phyloP scores from a whole-genome alignment of 1,140 invertebrate genomes.

The Venturia canescens region DNA sequence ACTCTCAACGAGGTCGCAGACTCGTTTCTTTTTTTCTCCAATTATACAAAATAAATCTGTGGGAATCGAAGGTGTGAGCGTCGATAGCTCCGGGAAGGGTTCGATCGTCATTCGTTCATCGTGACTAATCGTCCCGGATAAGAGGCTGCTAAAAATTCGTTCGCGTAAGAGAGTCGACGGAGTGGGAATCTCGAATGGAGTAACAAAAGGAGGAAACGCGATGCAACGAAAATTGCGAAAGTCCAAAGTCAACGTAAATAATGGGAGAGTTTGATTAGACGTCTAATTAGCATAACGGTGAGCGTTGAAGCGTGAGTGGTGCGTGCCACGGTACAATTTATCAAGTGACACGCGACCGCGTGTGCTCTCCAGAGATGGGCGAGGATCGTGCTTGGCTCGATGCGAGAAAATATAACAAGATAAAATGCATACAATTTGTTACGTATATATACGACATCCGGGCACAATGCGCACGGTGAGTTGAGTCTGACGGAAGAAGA shows the following conservation, averaged over 20 bases:
- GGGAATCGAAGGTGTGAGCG: neutral
- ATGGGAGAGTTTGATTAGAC: conserved; percentile 62
- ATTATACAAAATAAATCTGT: neutral
- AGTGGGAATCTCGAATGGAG: neutral
- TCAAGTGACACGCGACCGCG: conserved; percentile 51
- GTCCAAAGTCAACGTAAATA: conserved; percentile 48
- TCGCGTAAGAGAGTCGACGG: too few relatives aligned
- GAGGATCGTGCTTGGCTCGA: conserved; percentile 1
- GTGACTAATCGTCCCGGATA: too few relatives aligned
- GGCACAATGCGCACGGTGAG: neutral
- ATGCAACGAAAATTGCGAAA: neutral
- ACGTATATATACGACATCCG: neutral
- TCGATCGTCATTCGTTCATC: too few relatives aligned
- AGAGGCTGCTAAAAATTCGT: too few relatives aligned
- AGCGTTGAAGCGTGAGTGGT: conserved; percentile 35
- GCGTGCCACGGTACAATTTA: conserved; percentile 61
- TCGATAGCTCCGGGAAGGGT: too few relatives aligned
- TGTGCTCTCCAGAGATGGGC: neutral
- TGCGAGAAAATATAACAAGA: conserved; percentile 30
- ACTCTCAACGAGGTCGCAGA: neutral
- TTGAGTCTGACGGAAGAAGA: neutral
- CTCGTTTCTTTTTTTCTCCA: neutral
- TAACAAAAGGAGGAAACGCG: neutral
- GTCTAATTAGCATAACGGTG: conserved; percentile 65
- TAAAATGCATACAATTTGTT: conserved; percentile 4